Evolutionary conservation across 2,888 invertebrate species (phyloP), one percentile per base, ranked within the genome.

Genomic region (Philereme transversata): DNA sequence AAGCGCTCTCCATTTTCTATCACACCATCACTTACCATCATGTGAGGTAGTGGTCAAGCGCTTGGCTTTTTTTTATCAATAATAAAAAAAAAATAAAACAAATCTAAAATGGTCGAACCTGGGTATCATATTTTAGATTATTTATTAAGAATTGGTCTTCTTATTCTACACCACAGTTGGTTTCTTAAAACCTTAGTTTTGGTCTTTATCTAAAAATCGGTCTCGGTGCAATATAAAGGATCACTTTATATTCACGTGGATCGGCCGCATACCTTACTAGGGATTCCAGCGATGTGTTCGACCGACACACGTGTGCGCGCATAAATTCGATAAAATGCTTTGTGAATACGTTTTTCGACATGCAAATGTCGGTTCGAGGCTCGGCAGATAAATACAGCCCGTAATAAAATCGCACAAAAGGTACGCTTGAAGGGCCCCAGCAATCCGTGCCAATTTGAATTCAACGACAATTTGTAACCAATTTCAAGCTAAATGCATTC

Each of bases 281-380:
- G 67, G 71, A 82, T 84, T 83, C 82, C 72, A 76, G 76, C 72
- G 64, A 57, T 72, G 75, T 74, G 67, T 72, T 65, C 62, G 68
- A 60, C 67, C 64, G 71, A 64, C 67, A 77, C 68, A 76, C 87
- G 84, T 86, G 87, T 77, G 77, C 65, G 68, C 75, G 89, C 88
- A 89, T 89, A 85, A 83, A 87, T 87, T 84, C 79, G 71, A 80
- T 81, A 78, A 82, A 84, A 81, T 70, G 79, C 75, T 78, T 75
- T 76, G 77, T 79, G 76, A 75, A 78, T 72, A 72, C 68, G 67
- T 78, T 79, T 76, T 81, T 75, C 74, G 72, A 73, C 76, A 76
- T 78, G 81, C 74, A 80, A 81, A 81, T 80, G 76, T 66, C 70
- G 70, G 72, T 64, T 67, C 74, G 74, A 76, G 71, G 71, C 65